Conservation (phyloP, 2,888 invertebrate species). For the Brassicogethes aeneus region DNA sequence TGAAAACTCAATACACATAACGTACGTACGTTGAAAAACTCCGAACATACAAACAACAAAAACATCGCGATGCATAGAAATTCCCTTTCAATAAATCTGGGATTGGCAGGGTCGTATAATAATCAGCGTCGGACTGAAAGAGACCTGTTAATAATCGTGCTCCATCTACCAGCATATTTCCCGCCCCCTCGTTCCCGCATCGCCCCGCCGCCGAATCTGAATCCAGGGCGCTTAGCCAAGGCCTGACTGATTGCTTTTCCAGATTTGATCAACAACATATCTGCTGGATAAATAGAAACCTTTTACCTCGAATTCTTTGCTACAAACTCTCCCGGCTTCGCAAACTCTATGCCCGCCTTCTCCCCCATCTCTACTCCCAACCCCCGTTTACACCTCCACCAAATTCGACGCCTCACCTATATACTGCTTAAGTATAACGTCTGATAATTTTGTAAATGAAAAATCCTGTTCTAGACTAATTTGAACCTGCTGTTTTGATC, state of each 20-base stretch:
- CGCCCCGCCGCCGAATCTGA: background rate
- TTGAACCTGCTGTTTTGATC: too few relatives aligned
- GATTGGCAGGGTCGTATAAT: slow-evolving; percentile 1
- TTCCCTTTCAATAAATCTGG: slow-evolving; percentile 5
- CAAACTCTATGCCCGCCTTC: too few relatives aligned
- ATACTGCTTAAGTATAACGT: too few relatives aligned
- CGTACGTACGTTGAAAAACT: too few relatives aligned
- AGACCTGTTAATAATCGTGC: slow-evolving; percentile 15
- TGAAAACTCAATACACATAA: too few relatives aligned
- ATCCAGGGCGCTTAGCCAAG: slow-evolving; percentile 11
- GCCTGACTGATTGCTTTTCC: slow-evolving; percentile 36
- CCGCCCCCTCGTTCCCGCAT: slow-evolving; percentile 2
- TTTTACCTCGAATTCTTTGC: slow-evolving; percentile 26
- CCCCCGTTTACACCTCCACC: too few relatives aligned
- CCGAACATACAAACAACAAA: background rate
- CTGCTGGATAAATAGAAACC: slow-evolving; percentile 37
- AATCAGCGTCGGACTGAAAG: slow-evolving; percentile 4
- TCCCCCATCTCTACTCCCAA: too few relatives aligned
- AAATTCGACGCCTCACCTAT: too few relatives aligned
- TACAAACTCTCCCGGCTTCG: slow-evolving; percentile 18
- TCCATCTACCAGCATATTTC: slow-evolving; percentile 8
- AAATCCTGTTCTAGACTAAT: too few relatives aligned
- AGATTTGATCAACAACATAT: slow-evolving; percentile 37
- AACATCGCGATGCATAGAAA: background rate
- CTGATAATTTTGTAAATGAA: too few relatives aligned